Evolutionary conservation across 2,113 vertebrate species (phyloP).

Genomic region (Microtus pennsylvanicus): DNA sequence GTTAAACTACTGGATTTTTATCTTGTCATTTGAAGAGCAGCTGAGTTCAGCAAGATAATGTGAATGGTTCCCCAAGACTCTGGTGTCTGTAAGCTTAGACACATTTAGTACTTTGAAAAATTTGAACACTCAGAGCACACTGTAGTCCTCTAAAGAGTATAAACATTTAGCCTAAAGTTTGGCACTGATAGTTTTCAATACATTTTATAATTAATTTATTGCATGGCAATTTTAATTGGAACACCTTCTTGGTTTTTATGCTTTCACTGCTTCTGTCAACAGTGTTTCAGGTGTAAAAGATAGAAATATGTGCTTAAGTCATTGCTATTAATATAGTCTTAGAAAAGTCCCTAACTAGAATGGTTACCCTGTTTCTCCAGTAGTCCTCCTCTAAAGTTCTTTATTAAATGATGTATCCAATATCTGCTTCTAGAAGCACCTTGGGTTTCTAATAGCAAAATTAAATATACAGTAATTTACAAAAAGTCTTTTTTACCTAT

Average conservation of each 20-base stretch:
- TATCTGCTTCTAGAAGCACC: slow-evolving; percentile 43
- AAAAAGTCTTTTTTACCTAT: slow-evolving; percentile 5
- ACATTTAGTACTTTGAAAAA: too few relatives aligned
- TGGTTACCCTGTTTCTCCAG: neutral
- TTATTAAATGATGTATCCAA: slow-evolving; percentile 52
- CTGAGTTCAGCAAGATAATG: too few relatives aligned
- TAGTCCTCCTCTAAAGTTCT: neutral
- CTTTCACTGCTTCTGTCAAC: neutral
- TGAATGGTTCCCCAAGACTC: too few relatives aligned
- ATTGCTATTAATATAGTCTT: neutral
- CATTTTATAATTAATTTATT: slow-evolving; percentile 34
- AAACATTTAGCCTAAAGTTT: neutral
- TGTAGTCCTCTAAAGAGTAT: neutral
- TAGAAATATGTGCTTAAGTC: neutral
- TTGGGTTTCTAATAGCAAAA: neutral
- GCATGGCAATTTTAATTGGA: slow-evolving; percentile 32
- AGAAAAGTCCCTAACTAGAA: neutral
- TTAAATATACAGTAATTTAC: slow-evolving; percentile 32
- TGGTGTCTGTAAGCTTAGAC: too few relatives aligned
- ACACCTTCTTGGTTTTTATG: neutral
- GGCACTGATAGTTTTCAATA: slow-evolving; percentile 11
- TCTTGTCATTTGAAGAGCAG: too few relatives aligned
- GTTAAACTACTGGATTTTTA: too few relatives aligned
- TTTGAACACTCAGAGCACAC: too few relatives aligned
- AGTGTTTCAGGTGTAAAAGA: slow-evolving; percentile 13